Percentiles rank a stretch among this genome's conserved stretches.
Conservation (phyloP, 2,113 vertebrate species). For the Panthera leo region DNA sequence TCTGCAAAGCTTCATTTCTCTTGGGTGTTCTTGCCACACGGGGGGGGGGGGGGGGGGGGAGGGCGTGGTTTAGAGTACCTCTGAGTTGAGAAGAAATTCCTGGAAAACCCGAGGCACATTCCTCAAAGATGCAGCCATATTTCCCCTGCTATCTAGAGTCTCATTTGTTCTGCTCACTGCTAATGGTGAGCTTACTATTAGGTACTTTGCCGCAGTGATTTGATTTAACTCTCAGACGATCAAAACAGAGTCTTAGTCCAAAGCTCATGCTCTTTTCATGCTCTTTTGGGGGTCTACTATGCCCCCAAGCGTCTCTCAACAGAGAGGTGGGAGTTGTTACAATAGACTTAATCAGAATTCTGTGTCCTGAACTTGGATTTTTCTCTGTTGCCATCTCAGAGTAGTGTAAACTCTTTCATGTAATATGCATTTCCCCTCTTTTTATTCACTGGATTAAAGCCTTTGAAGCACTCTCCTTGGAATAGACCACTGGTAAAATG, state of each 20-base stretch:
- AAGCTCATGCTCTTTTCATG: neutral
- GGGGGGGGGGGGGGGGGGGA: neutral
- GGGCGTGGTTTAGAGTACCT: neutral
- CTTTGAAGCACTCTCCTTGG: conserved; percentile 29
- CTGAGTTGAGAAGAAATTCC: neutral
- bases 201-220: neutral
- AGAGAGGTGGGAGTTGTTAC: neutral
- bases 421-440: neutral
- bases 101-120: neutral
- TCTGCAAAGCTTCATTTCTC: neutral
- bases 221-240: neutral
- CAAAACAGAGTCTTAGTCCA: neutral
- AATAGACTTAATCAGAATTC: neutral
- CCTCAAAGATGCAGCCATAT: neutral
- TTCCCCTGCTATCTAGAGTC: neutral
- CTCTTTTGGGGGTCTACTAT: too few species aligned
- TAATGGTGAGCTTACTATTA: neutral
- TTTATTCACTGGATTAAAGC: neutral
- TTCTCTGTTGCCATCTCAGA: neutral
- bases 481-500: conserved; percentile 14
- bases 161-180: neutral
- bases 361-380: neutral
- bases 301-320: neutral
- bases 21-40: conserved; percentile 35
- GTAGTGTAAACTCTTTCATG: neutral